Evolutionary conservation across 2,113 vertebrate species (phyloP).

Genomic region (Mormyrus iriodes): DNA sequence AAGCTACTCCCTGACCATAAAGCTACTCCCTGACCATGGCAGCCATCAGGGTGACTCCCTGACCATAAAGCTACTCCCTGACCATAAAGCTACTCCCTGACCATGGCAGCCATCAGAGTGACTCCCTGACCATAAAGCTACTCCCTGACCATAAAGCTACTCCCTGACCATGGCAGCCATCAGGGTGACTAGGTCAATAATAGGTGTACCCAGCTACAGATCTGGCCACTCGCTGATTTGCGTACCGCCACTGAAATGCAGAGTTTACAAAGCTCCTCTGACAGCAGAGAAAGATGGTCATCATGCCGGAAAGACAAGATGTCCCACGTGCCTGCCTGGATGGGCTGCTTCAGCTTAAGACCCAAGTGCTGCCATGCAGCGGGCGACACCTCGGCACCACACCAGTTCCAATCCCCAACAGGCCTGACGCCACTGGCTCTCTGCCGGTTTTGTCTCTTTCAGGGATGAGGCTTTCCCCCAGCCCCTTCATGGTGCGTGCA

Average conservation of each 20-base stretch:
- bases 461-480: not conserved
- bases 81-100: not conserved
- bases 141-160: not conserved
- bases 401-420: not conserved
- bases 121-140: not conserved
- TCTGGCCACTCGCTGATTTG: not conserved
- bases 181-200: not conserved
- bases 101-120: too few species aligned
- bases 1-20: not conserved
- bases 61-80: not conserved
- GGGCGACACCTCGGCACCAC: not conserved
- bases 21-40: not conserved
- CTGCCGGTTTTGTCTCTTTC: not conserved
- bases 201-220: not conserved
- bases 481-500: not conserved
- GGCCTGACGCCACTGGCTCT: not conserved
- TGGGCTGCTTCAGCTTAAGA: not conserved
- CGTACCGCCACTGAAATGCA: not conserved
- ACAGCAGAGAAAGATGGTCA: not conserved
- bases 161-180: not conserved
- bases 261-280: not conserved
- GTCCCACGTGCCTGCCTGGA: not conserved
- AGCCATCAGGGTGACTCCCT: too few species aligned
- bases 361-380: not conserved
- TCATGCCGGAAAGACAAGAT: not conserved